These are phyloP conservation scores for Bolborhynchus lineola DNA, from an alignment of 2,113 vertebrate genomes.

Conservation along the genomic window DNA sequence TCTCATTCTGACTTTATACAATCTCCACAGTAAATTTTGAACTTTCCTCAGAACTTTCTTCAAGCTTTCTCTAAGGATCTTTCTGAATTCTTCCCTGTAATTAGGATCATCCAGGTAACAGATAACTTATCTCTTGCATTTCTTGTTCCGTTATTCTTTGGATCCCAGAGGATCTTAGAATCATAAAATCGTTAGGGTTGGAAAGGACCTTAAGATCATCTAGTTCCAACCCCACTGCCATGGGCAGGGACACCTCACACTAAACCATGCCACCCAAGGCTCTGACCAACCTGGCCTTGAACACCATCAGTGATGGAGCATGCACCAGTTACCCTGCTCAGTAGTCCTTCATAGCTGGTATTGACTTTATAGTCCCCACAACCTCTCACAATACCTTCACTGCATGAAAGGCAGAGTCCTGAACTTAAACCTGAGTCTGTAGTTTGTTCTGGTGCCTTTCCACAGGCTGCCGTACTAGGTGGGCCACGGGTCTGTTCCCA, in stretches of 20 bases:
- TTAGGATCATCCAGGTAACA: background rate
- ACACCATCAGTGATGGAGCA: too few species aligned
- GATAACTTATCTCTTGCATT: background rate
- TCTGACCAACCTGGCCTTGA: too few species aligned
- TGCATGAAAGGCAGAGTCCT: background rate
- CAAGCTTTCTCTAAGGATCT: background rate
- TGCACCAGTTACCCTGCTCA: background rate
- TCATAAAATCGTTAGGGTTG: too few species aligned
- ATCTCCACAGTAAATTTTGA: background rate
- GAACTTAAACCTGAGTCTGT: background rate
- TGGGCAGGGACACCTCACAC: too few species aligned
- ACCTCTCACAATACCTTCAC: background rate
- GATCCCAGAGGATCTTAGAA: background rate
- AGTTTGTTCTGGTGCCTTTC: background rate
- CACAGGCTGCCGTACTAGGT: accelerated
- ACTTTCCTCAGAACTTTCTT: background rate
- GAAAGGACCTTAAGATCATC: too few species aligned
- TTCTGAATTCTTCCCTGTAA: background rate
- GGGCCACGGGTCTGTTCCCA: background rate
- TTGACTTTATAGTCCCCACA: background rate
- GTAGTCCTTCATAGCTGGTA: background rate
- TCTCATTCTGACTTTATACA: background rate
- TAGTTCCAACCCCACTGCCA: too few species aligned
- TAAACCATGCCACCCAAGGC: too few species aligned
- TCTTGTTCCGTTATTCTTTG: background rate